phyloP scores from a whole-genome alignment of 2,888 invertebrate species.

The Pseudeuparius sepicola region DNA sequence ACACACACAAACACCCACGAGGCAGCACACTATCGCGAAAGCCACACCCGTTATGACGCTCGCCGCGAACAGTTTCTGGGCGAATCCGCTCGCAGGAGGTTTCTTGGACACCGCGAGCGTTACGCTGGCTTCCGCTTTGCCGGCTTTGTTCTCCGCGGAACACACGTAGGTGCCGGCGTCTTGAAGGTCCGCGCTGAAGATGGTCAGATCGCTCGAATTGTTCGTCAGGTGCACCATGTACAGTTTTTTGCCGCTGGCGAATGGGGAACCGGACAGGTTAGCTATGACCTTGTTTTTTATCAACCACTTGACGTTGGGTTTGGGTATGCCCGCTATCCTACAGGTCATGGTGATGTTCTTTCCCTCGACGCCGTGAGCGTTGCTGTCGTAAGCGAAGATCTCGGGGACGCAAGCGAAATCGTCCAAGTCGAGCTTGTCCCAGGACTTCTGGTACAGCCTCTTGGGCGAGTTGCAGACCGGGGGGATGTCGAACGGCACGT shows the following conservation, averaged over 20 bases:
- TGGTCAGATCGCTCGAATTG: constrained; percentile 62
- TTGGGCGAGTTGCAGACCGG: constrained; percentile 61
- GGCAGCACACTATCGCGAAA: constrained; percentile 55
- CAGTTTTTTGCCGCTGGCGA: constrained; percentile 46
- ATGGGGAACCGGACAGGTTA: constrained; percentile 45
- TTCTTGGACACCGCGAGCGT: constrained; percentile 60
- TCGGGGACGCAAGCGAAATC: constrained; percentile 73
- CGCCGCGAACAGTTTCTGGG: constrained; percentile 52
- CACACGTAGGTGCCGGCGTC: constrained; percentile 71
- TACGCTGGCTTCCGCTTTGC: constrained; percentile 63
- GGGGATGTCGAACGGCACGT: constrained; percentile 62
- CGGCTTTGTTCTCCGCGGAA: constrained; percentile 72
- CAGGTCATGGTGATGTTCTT: constrained; percentile 66
- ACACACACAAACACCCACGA: constrained; percentile 55
- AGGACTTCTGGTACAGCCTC: constrained; percentile 53
- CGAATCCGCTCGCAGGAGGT: constrained; percentile 48
- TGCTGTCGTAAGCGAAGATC: constrained; percentile 50
- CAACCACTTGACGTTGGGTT: constrained; percentile 63
- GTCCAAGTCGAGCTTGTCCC: constrained; percentile 67
- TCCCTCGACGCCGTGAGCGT: constrained; percentile 58
- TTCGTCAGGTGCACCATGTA: constrained; percentile 58
- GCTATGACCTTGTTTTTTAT: constrained; percentile 60
- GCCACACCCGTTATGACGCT: constrained; percentile 58
- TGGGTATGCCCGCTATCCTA: constrained; percentile 57
- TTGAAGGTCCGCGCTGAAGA: constrained; percentile 60